Conservation (phyloP, 1,140 invertebrate species). For the Drosophila guanche region DNA sequence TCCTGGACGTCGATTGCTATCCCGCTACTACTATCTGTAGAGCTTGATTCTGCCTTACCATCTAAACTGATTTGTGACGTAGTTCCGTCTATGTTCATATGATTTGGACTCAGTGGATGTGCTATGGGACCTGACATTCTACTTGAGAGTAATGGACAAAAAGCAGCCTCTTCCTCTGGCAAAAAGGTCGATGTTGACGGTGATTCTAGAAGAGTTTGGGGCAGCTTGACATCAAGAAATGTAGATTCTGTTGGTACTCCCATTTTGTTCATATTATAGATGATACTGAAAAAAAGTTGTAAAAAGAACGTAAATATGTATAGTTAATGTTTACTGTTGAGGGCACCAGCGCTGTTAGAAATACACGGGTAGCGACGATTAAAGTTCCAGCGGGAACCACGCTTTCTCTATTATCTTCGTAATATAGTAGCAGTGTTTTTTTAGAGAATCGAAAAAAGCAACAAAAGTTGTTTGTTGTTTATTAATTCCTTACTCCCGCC, state of each 20-base stretch:
- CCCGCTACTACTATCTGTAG: constrained; percentile 83
- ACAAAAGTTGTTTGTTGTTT: no score
- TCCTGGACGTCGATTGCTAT: constrained; percentile 81
- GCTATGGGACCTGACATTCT: constrained; percentile 84
- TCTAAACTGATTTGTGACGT: constrained; percentile 72
- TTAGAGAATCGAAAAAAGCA: no score
- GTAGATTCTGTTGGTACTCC: constrained; percentile 68
- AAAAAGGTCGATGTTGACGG: constrained; percentile 82
- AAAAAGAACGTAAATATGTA: no score
- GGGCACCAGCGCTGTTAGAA: no score
- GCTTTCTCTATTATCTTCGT: no score
- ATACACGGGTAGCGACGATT: no score
- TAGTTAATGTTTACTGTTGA: no score
- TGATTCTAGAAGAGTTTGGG: constrained; percentile 62
- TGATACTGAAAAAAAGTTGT: no score
- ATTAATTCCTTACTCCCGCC: no score
- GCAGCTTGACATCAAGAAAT: constrained; percentile 69
- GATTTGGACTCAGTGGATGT: constrained; percentile 84
- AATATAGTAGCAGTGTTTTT: no score
- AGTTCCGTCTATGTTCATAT: constrained; percentile 61
- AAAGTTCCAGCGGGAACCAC: no score
- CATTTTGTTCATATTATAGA: constrained; percentile 43
- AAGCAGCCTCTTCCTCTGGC: constrained; percentile 85
- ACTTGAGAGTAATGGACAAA: constrained; percentile 84
- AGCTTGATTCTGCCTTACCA: constrained; percentile 66